Base-by-base conservation (phyloP, 2,113 vertebrate genomes). In the Prochilodus magdalenae region DNA sequence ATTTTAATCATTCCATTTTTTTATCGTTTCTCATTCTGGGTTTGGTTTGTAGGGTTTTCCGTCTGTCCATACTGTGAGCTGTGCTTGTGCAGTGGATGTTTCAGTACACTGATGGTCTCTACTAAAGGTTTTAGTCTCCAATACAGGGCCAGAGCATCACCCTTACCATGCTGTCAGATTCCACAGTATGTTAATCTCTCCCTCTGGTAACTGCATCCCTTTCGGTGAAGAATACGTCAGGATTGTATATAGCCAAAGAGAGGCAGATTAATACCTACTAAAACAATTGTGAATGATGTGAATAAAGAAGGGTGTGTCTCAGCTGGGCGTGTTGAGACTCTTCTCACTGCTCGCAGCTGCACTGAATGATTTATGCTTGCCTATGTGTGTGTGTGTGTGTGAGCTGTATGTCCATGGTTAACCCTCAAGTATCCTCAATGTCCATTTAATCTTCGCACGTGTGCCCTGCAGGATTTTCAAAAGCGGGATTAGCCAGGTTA, bases 121-220 rank as follows among this genome's bases (percentile, higher is more conserved):
- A 44, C 40, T 44, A 44, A 44, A 51, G 1, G n/a, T n/a, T n/a
- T n/a, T n/a, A n/a, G n/a, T n/a, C n/a, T n/a, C n/a, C n/a, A n/a
- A n/a, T n/a, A n/a, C n/a, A n/a, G n/a, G n/a, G 1, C 1, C 16
- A 3, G 49, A 16, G 13, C 73, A 84, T 71, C 84, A 24, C 75
- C 62, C 6, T 88, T 78, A 33, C 26, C 83, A 85, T 69, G 53
- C 85, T 89, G 84, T 26, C 90, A 87, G 86, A 47, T 29, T 44
- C 69, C 6, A 13, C 36, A 27, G 15, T 51, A 15, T n/a, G 13
- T n/a, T 44, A 40, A 24, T 44, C 57, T 18, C 44, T n/a, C 6
- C 5, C 24, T 51, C 12, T 14, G 4, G 30, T 49, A 26, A 40
- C 26, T 51, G 6, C 40, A 13, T 12, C 47, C 15, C 44, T 26